phyloP scores from a whole-genome alignment of 2,113 vertebrate species.

The Nesogale talazaci region DNA sequence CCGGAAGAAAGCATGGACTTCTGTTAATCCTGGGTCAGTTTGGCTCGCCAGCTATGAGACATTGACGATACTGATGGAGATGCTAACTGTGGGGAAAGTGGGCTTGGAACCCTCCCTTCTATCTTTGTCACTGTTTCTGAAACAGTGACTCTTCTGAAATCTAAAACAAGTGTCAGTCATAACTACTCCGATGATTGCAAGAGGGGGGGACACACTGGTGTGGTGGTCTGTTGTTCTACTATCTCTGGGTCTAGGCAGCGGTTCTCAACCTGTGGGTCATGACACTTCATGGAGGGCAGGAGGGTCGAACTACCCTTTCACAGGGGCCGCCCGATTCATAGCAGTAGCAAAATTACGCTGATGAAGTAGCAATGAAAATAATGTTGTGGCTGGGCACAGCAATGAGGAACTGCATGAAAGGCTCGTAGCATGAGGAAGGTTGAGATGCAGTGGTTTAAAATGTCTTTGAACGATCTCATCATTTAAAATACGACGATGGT shows the following conservation, averaged over 20 bases:
- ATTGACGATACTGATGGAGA: background rate
- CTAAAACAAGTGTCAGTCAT: conserved; percentile 25
- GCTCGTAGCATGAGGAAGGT: no score
- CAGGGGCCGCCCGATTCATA: no score
- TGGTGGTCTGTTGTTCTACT: background rate
- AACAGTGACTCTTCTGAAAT: background rate
- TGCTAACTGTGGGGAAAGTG: background rate
- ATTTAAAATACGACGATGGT: background rate
- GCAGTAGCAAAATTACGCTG: no score
- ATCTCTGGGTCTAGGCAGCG: background rate
- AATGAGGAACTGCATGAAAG: no score
- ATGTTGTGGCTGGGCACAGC: no score
- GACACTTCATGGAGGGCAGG: no score
- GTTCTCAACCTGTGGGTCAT: no score
- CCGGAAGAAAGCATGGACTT: background rate
- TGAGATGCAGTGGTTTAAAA: background rate
- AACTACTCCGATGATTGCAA: conserved; percentile 11
- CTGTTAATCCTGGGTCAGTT: background rate
- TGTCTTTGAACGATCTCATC: conserved; percentile 17
- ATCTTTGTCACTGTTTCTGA: background rate
- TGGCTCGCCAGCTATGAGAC: background rate
- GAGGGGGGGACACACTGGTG: background rate
- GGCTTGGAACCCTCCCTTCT: background rate
- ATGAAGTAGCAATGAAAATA: no score
- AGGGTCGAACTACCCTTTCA: no score